A percentile compares a stretch with the other conserved stretches of the same genome.
phyloP scores from a whole-genome alignment of 1,140 invertebrate genomes.

The Mercenaria mercenaria region DNA sequence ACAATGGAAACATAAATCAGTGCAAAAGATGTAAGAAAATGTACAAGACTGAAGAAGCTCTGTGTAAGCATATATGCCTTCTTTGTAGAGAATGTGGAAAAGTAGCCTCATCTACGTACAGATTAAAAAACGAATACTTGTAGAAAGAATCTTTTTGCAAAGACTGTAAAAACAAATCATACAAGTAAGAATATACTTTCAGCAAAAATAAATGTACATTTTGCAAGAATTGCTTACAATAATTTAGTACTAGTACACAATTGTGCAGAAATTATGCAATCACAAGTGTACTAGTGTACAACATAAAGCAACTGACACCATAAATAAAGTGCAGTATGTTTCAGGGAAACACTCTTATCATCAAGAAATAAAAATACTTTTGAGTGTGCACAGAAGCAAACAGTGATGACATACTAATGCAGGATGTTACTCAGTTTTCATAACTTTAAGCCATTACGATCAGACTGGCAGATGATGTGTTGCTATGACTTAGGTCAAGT shows the following conservation, averaged over 20 bases:
- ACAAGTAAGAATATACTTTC: background rate
- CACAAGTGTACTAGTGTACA: background rate
- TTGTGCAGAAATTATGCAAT: background rate
- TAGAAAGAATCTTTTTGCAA: background rate
- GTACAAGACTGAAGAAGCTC: background rate
- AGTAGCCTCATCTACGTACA: background rate
- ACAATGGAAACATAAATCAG: background rate
- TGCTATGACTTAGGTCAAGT: background rate
- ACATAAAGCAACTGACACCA: background rate
- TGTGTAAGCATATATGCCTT: background rate
- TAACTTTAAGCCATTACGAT: background rate
- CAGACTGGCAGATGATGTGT: background rate
- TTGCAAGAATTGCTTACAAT: background rate
- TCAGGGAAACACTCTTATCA: background rate
- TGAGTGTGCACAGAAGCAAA: background rate
- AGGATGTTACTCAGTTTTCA: background rate
- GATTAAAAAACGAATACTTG: background rate
- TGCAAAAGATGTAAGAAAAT: background rate
- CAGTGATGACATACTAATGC: background rate
- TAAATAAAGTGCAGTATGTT: background rate
- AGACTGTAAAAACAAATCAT: background rate
- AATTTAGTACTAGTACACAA: background rate
- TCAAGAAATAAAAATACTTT: too few species aligned
- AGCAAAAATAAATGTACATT: background rate
- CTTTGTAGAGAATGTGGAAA: background rate